phyloP scores from a whole-genome alignment of 2,888 invertebrate genomes.

The Idaea biselata region DNA sequence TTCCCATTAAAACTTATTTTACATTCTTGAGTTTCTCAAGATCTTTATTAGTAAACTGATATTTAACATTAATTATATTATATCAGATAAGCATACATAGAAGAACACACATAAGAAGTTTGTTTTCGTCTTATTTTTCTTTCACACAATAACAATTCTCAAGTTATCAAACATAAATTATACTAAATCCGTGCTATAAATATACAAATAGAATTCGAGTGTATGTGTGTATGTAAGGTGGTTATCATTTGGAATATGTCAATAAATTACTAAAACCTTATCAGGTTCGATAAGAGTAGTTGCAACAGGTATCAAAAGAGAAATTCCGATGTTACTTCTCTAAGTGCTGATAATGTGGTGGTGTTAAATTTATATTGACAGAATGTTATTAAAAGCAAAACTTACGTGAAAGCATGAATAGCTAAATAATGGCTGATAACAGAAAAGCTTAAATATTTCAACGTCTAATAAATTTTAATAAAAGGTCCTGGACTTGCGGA shows the following conservation, averaged over 20 bases:
- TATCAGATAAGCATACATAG: too few relatives aligned
- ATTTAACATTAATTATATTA: not conserved
- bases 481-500: not conserved
- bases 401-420: not conserved
- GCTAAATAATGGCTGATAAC: not conserved
- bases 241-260: conserved; percentile 22
- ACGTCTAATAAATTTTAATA: not conserved
- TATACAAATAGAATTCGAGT: not conserved
- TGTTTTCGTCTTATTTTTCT: too few relatives aligned
- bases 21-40: not conserved
- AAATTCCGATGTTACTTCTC: conserved; percentile 27
- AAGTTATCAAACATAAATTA: not conserved
- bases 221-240: conserved; percentile 1
- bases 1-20: not conserved
- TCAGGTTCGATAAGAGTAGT: conserved; percentile 26
- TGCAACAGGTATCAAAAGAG: conserved; percentile 15
- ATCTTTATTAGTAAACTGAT: not conserved
- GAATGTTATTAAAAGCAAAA: not conserved
- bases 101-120: too few relatives aligned
- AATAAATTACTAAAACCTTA: conserved; percentile 26
- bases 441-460: not conserved
- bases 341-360: conserved; percentile 14
- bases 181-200: not conserved
- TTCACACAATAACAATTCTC: too few relatives aligned
- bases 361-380: conserved; percentile 4